Conservation (phyloP, 2,797 vertebrate genomes). For the Chelonia mydas region DNA sequence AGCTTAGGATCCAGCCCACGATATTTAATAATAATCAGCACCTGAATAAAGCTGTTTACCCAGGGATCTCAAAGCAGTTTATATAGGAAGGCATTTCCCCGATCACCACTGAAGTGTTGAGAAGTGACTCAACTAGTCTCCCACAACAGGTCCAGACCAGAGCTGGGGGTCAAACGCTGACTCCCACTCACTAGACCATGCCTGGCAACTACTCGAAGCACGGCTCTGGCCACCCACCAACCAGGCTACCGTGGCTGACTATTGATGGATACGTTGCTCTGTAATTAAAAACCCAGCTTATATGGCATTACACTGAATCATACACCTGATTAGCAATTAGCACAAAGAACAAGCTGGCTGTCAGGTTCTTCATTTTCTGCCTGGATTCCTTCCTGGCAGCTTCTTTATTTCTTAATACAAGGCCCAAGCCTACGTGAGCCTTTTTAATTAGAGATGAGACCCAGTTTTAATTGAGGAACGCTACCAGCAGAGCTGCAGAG, state of each 20-base stretch:
- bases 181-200: too few relatives aligned
- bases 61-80: too few relatives aligned
- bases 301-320: conserved; percentile 54
- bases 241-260: neutral
- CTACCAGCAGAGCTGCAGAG: conserved; percentile 67
- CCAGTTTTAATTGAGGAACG: conserved; percentile 79
- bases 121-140: too few relatives aligned
- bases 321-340: conserved; percentile 75
- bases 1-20: too few relatives aligned
- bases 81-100: too few relatives aligned
- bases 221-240: neutral
- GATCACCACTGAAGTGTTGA: too few relatives aligned
- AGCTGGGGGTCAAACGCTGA: too few relatives aligned
- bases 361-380: conserved; percentile 75
- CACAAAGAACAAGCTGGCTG: conserved; percentile 70
- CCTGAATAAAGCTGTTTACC: too few relatives aligned
- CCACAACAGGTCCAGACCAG: too few relatives aligned
- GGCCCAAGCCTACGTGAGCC: conserved; percentile 76
- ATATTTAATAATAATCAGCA: too few relatives aligned
- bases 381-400: conserved; percentile 75
- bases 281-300: conserved; percentile 35
- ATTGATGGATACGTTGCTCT: conserved; percentile 21
- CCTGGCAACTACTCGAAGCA: neutral
- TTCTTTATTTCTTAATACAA: conserved; percentile 78
- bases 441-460: conserved; percentile 80